phyloP scores from a whole-genome alignment of 2,113 vertebrate species.

The Actenoides lindsayi region DNA sequence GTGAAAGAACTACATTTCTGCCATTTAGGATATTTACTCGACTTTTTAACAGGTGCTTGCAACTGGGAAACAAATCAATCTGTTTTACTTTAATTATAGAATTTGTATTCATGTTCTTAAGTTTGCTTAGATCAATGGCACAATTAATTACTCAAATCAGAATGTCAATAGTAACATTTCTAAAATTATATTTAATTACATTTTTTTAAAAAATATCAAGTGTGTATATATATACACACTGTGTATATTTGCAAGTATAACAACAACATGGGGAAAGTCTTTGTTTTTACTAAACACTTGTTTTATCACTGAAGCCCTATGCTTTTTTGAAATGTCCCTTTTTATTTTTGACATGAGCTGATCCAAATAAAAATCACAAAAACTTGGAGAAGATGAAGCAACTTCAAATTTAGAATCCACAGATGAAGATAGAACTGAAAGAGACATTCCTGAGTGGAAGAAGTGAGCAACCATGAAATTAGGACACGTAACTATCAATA shows the following conservation, averaged over 20 bases:
- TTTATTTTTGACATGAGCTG: neutral
- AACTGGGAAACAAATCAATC: neutral
- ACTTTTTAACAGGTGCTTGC: neutral
- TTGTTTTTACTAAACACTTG: neutral
- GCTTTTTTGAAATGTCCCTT: neutral
- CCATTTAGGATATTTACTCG: neutral
- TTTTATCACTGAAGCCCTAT: neutral
- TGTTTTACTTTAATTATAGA: neutral
- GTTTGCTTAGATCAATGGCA: neutral
- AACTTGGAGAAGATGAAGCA: neutral
- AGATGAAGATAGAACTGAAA: neutral
- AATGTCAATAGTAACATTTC: neutral
- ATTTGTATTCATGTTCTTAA: neutral
- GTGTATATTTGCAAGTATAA: neutral
- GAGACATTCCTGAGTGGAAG: neutral
- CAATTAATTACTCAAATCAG: neutral
- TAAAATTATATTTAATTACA: neutral
- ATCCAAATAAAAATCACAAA: neutral
- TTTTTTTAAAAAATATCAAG: neutral
- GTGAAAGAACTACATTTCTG: neutral
- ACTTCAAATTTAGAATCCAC: neutral
- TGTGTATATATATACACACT: too few relatives aligned
- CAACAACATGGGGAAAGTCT: neutral
- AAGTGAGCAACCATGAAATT: conserved; percentile 21
- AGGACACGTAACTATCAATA: conserved; percentile 38